These are phyloP conservation scores for Pardalotus punctatus DNA, from an alignment of 2,113 vertebrate species.

Conservation along the genomic window DNA sequence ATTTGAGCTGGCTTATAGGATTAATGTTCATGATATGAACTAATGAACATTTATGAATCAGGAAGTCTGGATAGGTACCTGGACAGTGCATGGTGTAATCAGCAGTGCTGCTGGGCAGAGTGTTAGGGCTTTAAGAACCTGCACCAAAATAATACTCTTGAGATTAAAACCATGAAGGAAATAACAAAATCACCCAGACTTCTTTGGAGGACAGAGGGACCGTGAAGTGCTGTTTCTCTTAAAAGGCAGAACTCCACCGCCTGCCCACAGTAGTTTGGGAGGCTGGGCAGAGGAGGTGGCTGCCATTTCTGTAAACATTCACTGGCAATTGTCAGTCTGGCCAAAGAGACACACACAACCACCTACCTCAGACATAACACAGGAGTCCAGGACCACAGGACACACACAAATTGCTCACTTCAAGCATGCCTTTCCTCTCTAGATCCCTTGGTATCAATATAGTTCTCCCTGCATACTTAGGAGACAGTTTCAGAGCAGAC, in stretches of 20 bases:
- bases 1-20: not conserved
- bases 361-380: not conserved
- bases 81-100: not conserved
- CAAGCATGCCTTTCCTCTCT: not conserved
- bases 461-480: not conserved
- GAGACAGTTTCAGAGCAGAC: not conserved
- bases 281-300: not conserved
- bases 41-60: not conserved
- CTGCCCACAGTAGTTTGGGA: not conserved
- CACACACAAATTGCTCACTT: not conserved
- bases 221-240: not conserved
- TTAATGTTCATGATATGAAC: not conserved
- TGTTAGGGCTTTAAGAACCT: not conserved
- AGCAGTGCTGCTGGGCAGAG: not conserved
- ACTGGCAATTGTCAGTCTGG: not conserved
- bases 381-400: not conserved
- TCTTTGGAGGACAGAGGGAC: not conserved
- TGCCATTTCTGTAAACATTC: not conserved
- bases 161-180: not conserved
- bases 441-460: not conserved
- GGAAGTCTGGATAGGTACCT: not conserved
- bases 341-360: not conserved
- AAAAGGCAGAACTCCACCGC: not conserved
- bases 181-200: not conserved
- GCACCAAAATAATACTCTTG: not conserved